Conservation (phyloP, 2,888 invertebrate species). For the Polyommatus icarus region DNA sequence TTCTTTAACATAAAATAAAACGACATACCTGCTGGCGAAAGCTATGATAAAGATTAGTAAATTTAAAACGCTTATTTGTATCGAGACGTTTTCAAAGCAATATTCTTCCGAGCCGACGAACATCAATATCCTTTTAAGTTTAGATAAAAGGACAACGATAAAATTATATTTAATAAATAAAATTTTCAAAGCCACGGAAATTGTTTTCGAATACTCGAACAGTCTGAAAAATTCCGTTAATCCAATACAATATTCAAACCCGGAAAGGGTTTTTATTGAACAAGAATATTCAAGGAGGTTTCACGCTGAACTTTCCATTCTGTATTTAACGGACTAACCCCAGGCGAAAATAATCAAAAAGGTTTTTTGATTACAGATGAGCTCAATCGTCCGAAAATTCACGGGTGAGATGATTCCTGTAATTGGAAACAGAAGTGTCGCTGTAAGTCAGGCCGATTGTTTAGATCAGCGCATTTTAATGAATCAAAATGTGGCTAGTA, state of each 20-base stretch:
- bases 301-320: conserved; percentile 18
- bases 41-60: not conserved
- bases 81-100: not conserved
- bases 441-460: conserved; percentile 11
- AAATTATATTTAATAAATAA: conserved; percentile 23
- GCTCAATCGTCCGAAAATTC: conserved; percentile 18
- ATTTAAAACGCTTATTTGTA: not conserved
- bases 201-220: conserved; percentile 14
- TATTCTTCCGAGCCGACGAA: not conserved
- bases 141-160: conserved; percentile 24
- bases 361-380: conserved; percentile 27
- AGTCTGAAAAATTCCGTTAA: conserved; percentile 22
- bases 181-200: conserved; percentile 30
- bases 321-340: conserved; percentile 22
- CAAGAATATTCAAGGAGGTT: conserved; percentile 28
- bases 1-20: not conserved
- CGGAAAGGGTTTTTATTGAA: conserved; percentile 28
- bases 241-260: conserved; percentile 24
- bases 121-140: conserved; percentile 9
- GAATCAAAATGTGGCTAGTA: not conserved
- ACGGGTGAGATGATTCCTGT: conserved; percentile 16
- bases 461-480: not conserved
- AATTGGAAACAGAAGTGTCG: conserved; percentile 23
- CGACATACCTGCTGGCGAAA: too few species aligned
- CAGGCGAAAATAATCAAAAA: conserved; percentile 29